Evolutionary conservation across 2,888 invertebrate genomes (phyloP), one percentile per base, ranked within the genome.

Genomic region (Boloria euphrosyne): DNA sequence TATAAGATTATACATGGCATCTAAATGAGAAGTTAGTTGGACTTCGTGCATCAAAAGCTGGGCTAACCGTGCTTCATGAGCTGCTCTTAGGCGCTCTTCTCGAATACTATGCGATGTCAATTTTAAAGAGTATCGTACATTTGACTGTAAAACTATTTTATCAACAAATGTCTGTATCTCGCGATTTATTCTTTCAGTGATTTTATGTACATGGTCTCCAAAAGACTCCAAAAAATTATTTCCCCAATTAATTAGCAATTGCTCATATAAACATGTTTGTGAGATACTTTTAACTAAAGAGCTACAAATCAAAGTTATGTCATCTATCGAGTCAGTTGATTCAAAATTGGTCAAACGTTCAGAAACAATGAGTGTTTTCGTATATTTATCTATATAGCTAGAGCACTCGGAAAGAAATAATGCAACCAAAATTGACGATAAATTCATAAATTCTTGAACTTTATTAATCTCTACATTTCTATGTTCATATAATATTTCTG

Each of bases 141-240:
- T 80, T 63, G 89, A 72, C 5, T 80, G 73, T 31, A 74, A 73
- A 10, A 77, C 73, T 62, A 80, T 82, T 63, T 86, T 84, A 66
- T 85, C 80, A 3, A 89, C 76, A 89, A 90, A 91, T 47, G 77
- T 68, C 3, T 78, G 77, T 52, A 84, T 82, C 70, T 88, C 86
- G 49, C 76, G 74, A 55, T 68, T 74, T 18, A 90, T 71, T 72
- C 86, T 82, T 43, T 85, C 83, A 2, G 86, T 80, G 3, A 90
- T 73, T 50, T 75, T 63, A 13, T 76, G 75, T 14, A 85, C 73
- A 66, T 85, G 87, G 46, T 69, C 77, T 62, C 79, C 76, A 67
- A 90, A 85, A n/a, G 85, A 80, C 76, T 89, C 87, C 4, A 91
- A 77, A 62, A 89, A 90, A 31, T 86, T 87, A 68, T 88, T 86